Evolutionary conservation across 2,888 invertebrate genomes (phyloP).

Genomic region (Ptilodon capucinus): DNA sequence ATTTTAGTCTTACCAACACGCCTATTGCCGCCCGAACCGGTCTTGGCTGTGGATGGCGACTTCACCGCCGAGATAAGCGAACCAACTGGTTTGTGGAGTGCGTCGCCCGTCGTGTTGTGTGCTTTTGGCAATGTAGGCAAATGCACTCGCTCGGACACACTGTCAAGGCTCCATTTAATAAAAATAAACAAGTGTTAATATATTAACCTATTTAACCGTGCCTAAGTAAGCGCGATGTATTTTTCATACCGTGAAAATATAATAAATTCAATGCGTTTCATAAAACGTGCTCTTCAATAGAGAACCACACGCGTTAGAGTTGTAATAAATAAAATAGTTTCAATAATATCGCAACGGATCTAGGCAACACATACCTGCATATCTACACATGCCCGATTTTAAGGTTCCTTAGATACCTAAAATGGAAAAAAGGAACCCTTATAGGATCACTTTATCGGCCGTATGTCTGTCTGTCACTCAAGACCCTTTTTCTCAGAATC

Average conservation of each 20-base stretch:
- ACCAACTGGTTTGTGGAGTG: constrained; percentile 59
- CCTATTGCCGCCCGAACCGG: constrained; percentile 52
- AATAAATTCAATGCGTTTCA: constrained; percentile 20
- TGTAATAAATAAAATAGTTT: no score
- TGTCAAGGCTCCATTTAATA: constrained; percentile 32
- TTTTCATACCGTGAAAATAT: constrained; percentile 23
- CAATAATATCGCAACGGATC: no score
- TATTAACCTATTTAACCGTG: constrained; percentile 29
- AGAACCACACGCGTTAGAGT: no score
- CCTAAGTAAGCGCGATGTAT: constrained; percentile 15
- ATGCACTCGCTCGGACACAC: constrained; percentile 40
- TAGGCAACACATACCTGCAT: no score
- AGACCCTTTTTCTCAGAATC: no score
- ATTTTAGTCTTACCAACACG: constrained; percentile 41
- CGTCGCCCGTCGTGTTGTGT: constrained; percentile 36
- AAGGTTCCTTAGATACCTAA: no score
- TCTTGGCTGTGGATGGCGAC: constrained; percentile 45
- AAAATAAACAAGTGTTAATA: constrained; percentile 26
- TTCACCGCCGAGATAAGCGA: constrained; percentile 46
- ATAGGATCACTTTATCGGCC: no score
- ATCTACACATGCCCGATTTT: no score
- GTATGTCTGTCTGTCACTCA: no score
- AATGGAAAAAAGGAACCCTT: no score
- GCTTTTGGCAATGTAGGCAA: constrained; percentile 57
- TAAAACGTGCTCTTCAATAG: constrained; percentile 17